A percentile compares a stretch with the other conserved stretches of the same genome.
These are phyloP conservation scores for Malurus splendens DNA, from an alignment of 2,797 vertebrate genomes.

Conservation along the genomic window DNA sequence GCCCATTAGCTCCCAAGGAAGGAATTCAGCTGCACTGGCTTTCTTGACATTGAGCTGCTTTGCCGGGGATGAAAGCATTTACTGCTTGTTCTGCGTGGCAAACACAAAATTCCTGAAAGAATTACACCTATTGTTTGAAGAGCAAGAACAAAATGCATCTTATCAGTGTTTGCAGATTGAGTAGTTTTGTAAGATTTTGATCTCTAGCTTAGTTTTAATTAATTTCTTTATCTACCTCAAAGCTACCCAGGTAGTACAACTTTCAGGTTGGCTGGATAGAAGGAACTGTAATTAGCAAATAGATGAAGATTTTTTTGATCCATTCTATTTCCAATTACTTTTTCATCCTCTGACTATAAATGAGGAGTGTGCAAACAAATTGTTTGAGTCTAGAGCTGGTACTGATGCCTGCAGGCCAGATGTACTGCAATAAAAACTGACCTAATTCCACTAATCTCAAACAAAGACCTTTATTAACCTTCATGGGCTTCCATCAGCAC, in stretches of 20 bases:
- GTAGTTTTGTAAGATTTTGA: not conserved
- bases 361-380: not conserved
- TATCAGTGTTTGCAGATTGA: not conserved
- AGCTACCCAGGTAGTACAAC: not conserved
- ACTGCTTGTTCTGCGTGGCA: not conserved
- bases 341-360: not conserved
- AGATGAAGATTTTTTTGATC: not conserved
- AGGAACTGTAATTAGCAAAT: not conserved
- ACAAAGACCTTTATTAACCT: not conserved
- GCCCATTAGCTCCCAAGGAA: not conserved
- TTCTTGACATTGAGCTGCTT: not conserved
- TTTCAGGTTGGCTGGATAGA: not conserved
- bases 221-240: conserved; percentile 18
- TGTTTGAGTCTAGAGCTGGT: not conserved
- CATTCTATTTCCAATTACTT: not conserved
- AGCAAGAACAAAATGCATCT: not conserved
- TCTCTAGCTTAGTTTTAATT: conserved; percentile 18
- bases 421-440: not conserved
- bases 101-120: not conserved
- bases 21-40: not conserved
- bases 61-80: not conserved
- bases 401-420: not conserved
- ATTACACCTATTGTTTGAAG: not conserved
- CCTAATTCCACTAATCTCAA: not conserved
- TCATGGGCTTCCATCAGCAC: not conserved